These are phyloP conservation scores for Tipula lateralis DNA, from an alignment of 2,888 invertebrate genomes.

Conservation along the genomic window DNA sequence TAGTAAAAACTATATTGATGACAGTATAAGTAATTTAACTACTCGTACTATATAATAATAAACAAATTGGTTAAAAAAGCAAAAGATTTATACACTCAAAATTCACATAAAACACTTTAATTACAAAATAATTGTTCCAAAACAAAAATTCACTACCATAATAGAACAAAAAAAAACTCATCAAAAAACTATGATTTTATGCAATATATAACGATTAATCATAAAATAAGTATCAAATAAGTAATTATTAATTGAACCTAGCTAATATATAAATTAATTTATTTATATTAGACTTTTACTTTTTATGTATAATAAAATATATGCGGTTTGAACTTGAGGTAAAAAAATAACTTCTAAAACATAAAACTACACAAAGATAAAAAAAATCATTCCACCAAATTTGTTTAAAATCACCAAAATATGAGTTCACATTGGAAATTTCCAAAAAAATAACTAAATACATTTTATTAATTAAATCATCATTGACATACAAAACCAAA, in stretches of 20 bases:
- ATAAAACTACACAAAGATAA: neutral
- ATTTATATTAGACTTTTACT: neutral
- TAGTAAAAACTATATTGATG: neutral
- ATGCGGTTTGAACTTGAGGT: neutral
- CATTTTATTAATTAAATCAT: neutral
- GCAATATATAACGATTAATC: neutral
- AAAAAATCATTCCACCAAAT: neutral
- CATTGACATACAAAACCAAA: neutral
- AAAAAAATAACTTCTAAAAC: neutral
- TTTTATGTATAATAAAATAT: neutral
- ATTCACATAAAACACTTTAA: neutral
- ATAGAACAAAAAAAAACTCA: neutral
- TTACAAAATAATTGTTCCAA: neutral
- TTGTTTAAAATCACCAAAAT: neutral
- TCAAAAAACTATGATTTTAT: neutral
- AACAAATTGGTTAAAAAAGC: neutral
- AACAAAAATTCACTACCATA: neutral
- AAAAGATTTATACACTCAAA: neutral
- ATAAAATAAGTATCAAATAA: neutral
- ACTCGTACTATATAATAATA: neutral
- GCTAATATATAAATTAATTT: too few relatives aligned
- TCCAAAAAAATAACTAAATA: neutral
- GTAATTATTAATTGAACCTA: neutral
- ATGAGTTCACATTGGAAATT: neutral
- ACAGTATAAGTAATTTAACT: neutral